Evolutionary conservation across 2,888 invertebrate species (phyloP).

Genomic region (Scaptomyza cyrtandrae): DNA sequence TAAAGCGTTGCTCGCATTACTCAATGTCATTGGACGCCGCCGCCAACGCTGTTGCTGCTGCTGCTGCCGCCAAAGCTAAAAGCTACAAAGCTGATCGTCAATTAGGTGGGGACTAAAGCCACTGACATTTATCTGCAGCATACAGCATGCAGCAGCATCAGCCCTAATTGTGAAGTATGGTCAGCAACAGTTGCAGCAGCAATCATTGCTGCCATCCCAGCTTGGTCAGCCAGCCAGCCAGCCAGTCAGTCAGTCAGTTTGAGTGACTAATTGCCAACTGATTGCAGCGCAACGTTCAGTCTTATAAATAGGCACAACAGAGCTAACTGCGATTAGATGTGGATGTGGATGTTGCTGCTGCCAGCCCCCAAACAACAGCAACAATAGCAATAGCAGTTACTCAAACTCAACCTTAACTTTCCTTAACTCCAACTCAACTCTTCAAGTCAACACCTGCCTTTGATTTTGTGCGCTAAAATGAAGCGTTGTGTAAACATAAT

Average conservation of each 20-base stretch:
- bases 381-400: not conserved
- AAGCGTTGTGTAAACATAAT: constrained; percentile 19
- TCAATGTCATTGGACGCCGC: constrained; percentile 73
- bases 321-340: constrained; percentile 30
- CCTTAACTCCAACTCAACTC: constrained; percentile 8
- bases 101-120: constrained; percentile 67
- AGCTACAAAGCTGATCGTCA: constrained; percentile 61
- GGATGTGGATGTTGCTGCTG: constrained; percentile 6
- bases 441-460: constrained; percentile 50
- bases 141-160: constrained; percentile 47
- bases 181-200: constrained; percentile 28
- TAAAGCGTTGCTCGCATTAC: constrained; percentile 71
- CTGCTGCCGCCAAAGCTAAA: constrained; percentile 55
- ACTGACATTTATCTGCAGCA: constrained; percentile 66
- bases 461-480: constrained; percentile 45
- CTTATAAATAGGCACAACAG: constrained; percentile 63
- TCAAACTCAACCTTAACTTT: not conserved
- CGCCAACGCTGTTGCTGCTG: constrained; percentile 52
- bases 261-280: constrained; percentile 74
- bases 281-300: constrained; percentile 52
- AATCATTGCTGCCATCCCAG: constrained; percentile 37
- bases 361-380: constrained; percentile 12
- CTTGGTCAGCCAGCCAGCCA: constrained; percentile 14
- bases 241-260: constrained; percentile 50
- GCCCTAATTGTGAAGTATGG: constrained; percentile 26